phyloP scores from a whole-genome alignment of 1,140 invertebrate species.

The Heliconius nattereri region DNA sequence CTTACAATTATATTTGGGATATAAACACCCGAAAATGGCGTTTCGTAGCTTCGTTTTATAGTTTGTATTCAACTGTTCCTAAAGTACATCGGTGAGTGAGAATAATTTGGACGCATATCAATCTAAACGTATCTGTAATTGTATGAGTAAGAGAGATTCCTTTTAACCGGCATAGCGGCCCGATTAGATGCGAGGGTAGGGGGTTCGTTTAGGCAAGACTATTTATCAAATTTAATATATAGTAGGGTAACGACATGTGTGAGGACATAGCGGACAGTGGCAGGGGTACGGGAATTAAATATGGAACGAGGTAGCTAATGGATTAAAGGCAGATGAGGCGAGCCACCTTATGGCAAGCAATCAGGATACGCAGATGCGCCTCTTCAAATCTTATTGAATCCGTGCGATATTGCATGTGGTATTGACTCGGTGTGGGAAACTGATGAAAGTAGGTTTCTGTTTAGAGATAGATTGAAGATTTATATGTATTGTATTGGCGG shows the following conservation, averaged over 20 bases:
- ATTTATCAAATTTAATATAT: conserved; percentile 80
- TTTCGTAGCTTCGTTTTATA: conserved; percentile 16
- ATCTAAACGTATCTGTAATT: conserved; percentile 37
- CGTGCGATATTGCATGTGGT: conserved; percentile 29
- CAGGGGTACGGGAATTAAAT: conserved; percentile 66
- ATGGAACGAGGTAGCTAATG: conserved; percentile 76
- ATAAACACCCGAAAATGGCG: conserved; percentile 7
- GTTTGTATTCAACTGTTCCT: conserved; percentile 25
- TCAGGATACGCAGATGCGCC: conserved; percentile 67
- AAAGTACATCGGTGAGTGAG: conserved; percentile 52
- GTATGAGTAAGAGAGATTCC: conserved; percentile 20
- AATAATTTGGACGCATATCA: conserved; percentile 50
- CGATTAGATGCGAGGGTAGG: conserved; percentile 78
- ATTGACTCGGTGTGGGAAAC: background rate
- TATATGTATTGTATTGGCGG: background rate
- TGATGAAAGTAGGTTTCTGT: background rate
- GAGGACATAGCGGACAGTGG: conserved; percentile 69
- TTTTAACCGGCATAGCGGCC: conserved; percentile 40
- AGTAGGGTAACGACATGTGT: conserved; percentile 75
- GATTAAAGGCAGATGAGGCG: conserved; percentile 71
- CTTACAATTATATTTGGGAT: conserved; percentile 54
- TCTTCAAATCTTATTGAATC: conserved; percentile 49
- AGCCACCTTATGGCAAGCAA: conserved; percentile 68
- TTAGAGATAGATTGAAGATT: background rate
- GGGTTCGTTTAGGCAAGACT: conserved; percentile 76